Percentiles rank a stretch among this genome's conserved stretches.
Evolutionary conservation across 2,888 invertebrate species (phyloP).

Genomic region (Itoplectis maculator): DNA sequence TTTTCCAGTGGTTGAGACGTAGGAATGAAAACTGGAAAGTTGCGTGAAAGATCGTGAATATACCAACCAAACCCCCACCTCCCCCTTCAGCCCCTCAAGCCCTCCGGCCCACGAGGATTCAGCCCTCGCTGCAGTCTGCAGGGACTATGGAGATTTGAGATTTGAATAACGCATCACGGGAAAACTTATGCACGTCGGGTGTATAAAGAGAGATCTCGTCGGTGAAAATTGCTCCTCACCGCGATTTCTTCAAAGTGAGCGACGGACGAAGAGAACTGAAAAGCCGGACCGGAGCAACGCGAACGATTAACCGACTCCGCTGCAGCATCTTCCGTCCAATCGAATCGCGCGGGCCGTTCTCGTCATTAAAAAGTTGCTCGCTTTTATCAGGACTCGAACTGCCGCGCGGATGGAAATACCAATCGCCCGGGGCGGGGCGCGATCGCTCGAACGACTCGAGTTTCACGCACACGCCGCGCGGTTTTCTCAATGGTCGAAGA

Average conservation of each 20-base stretch:
- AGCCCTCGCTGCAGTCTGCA: background rate
- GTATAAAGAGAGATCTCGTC: background rate
- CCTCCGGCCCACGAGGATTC: too few relatives aligned
- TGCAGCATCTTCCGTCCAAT: background rate
- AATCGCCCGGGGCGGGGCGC: background rate
- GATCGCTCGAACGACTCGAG: background rate
- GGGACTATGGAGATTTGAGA: constrained; percentile 21
- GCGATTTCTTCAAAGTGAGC: background rate
- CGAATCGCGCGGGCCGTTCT: constrained; percentile 4
- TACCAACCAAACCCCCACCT: background rate
- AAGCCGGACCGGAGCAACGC: background rate
- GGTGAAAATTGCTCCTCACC: background rate
- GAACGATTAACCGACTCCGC: constrained; percentile 14
- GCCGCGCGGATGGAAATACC: constrained; percentile 17
- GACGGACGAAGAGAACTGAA: background rate
- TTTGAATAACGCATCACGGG: constrained; percentile 2
- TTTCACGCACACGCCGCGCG: too few relatives aligned
- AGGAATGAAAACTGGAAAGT: background rate
- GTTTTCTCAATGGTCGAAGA: background rate
- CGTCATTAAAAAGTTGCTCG: constrained; percentile 40
- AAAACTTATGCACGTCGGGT: constrained; percentile 25
- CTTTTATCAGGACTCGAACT: constrained; percentile 28
- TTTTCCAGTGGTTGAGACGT: background rate
- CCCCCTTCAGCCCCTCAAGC: too few relatives aligned
- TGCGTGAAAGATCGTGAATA: background rate